Conservation (phyloP, 1,140 invertebrate species). For the Arctopsyche grandis region DNA sequence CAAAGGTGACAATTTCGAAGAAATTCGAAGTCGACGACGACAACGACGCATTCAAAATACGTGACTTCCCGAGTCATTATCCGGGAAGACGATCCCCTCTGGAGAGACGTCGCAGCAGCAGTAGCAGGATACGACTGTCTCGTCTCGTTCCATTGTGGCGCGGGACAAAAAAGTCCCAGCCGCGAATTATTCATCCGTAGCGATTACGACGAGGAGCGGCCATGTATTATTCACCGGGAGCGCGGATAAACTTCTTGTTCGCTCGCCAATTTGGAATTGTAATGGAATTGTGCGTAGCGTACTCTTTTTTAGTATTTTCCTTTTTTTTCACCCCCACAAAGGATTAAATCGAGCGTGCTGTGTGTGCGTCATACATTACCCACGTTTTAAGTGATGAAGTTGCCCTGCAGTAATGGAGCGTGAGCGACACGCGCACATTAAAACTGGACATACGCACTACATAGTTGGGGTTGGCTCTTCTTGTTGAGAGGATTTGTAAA, state of each 20-base stretch:
- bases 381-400: too few species aligned
- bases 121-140: not conserved
- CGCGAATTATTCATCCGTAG: not conserved
- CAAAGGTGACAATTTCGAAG: too few species aligned
- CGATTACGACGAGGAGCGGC: not conserved
- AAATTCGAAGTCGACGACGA: too few species aligned
- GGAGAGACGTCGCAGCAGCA: not conserved
- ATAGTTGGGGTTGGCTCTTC: too few species aligned
- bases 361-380: too few species aligned
- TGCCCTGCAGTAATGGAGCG: too few species aligned
- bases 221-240: constrained; percentile 7
- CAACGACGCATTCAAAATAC: not conserved
- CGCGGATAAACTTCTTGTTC: constrained; percentile 6
- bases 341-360: not conserved
- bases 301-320: not conserved
- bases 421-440: too few species aligned
- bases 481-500: too few species aligned
- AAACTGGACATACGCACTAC: too few species aligned
- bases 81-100: not conserved
- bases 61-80: not conserved
- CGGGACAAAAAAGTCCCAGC: not conserved
- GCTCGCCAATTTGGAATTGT: not conserved
- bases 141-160: not conserved
- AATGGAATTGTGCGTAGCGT: not conserved
- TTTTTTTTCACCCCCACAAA: not conserved